Conservation (phyloP, 2,888 invertebrate genomes). For the Tetheella fluctuosa region DNA sequence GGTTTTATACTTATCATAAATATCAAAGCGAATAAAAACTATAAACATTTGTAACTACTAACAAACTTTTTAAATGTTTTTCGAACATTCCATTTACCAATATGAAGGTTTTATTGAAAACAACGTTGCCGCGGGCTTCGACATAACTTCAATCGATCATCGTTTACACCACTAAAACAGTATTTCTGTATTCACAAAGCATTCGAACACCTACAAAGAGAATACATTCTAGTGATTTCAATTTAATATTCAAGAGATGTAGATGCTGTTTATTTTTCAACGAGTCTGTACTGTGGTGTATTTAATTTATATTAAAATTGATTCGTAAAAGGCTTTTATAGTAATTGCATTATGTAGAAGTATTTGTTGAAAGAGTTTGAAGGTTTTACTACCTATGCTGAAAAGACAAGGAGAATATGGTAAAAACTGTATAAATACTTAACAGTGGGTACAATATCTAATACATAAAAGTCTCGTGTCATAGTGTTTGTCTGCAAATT, state of each 20-base stretch:
- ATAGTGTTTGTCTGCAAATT: too few relatives aligned
- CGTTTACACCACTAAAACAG: conserved; percentile 10
- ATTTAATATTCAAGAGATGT: conserved; percentile 12
- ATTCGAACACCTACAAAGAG: conserved; percentile 11
- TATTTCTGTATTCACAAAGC: conserved; percentile 16
- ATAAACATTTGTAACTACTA: too few relatives aligned
- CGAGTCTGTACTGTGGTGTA: neutral
- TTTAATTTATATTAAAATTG: neutral
- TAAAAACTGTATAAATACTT: too few relatives aligned
- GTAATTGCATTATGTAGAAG: neutral
- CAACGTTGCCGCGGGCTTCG: neutral
- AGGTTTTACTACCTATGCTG: too few relatives aligned
- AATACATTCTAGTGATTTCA: conserved; percentile 15
- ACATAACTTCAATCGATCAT: neutral
- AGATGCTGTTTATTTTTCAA: conserved; percentile 5
- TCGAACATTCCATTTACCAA: neutral
- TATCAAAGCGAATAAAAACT: too few relatives aligned
- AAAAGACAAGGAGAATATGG: too few relatives aligned
- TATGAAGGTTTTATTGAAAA: neutral
- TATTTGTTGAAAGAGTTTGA: too few relatives aligned
- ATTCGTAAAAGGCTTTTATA: neutral
- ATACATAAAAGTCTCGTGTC: too few relatives aligned
- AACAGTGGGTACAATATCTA: too few relatives aligned
- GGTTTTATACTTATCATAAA: too few relatives aligned
- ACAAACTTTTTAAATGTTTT: too few relatives aligned